Evolutionary conservation across 2,888 invertebrate species (phyloP).

Genomic region (Amiota minor): DNA sequence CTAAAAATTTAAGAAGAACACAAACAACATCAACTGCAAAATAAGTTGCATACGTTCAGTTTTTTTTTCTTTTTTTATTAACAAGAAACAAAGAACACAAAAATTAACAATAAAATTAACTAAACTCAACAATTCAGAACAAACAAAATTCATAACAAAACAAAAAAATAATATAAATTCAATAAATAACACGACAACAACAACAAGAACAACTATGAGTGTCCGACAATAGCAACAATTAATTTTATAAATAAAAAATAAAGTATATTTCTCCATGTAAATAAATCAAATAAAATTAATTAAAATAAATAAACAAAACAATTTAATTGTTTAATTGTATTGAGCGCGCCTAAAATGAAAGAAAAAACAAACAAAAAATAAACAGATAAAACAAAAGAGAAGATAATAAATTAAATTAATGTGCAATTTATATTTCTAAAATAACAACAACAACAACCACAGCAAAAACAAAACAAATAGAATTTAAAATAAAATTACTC

Average conservation of each 20-base stretch:
- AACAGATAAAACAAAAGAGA: slow-evolving; percentile 11
- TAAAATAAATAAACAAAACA: slow-evolving; percentile 59
- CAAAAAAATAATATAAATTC: slow-evolving; percentile 39
- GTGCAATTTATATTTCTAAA: slow-evolving; percentile 68
- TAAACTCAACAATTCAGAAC: slow-evolving; percentile 29
- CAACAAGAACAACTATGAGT: slow-evolving; percentile 36
- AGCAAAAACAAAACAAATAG: slow-evolving; percentile 43
- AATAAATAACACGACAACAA: slow-evolving; percentile 49
- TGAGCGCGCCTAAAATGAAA: slow-evolving; percentile 39
- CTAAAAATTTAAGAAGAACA: slow-evolving; percentile 31
- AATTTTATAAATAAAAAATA: slow-evolving; percentile 16
- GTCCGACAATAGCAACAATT: slow-evolving; percentile 38
- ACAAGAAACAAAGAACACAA: not conserved
- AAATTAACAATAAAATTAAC: slow-evolving; percentile 17
- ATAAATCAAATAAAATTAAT: slow-evolving; percentile 27
- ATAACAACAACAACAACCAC: slow-evolving; percentile 43
- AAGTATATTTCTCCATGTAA: slow-evolving; percentile 3
- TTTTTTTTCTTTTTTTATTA: not conserved
- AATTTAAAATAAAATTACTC: slow-evolving; percentile 23
- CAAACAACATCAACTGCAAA: slow-evolving; percentile 33
- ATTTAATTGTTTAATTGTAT: slow-evolving; percentile 63
- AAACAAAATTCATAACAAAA: slow-evolving; percentile 28
- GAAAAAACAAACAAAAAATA: slow-evolving; percentile 7
- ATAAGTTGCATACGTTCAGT: not conserved
- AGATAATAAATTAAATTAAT: slow-evolving; percentile 47